Base-by-base conservation (phyloP, 1,140 invertebrate genomes). In the Drosophila erecta region DNA sequence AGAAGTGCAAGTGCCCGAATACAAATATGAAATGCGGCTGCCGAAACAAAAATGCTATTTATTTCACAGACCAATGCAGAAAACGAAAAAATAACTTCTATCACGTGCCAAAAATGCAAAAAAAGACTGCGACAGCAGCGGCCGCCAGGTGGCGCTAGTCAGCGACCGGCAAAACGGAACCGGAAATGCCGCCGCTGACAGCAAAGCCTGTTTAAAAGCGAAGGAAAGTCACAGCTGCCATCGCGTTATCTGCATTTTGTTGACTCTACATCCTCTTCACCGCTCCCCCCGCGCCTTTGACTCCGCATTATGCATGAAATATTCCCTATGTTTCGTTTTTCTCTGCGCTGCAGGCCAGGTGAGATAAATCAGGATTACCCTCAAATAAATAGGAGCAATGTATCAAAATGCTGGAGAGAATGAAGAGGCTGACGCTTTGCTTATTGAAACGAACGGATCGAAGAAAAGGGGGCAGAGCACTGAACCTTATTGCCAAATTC, bases 11-110 rank as follows among this genome's bases (percentile, higher is more conserved):
- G 43, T 40, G 67, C 69, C 56, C 61, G 54, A 62, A 46, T 43
- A 58, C 55, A 79, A 76, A 73, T 64, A 55, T 85, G 71, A 81
- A 71, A 73, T 59, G 76, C 61, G 81, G 22, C 55, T 65, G 59
- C 61, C 72, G 79, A 81, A 74, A 86, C 81, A 69, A 70, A 85
- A 85, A 85, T 81, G 78, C 78, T 62, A 86, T 86, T 86, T 85
- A 78, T 86, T 81, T 75, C 58, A 41, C 49, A 17, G 11, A 1
- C 10, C 20, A 38, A 41, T 20, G 55, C 33, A 51, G 41, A 72
- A 72, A 57, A 58, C 27, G 17, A 35, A 51, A 15, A 12, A 20
- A 64, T 62, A 85, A 76, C 53, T 84, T 85, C 76, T 85, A 76
- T 85, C 60, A 66, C 76, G 46, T 61, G 43, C 47, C 27, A 41